Percentiles rank a stretch among this genome's conserved stretches.
Evolutionary conservation across 2,797 vertebrate genomes (phyloP).

Genomic region (Brachyalestes nurse): DNA sequence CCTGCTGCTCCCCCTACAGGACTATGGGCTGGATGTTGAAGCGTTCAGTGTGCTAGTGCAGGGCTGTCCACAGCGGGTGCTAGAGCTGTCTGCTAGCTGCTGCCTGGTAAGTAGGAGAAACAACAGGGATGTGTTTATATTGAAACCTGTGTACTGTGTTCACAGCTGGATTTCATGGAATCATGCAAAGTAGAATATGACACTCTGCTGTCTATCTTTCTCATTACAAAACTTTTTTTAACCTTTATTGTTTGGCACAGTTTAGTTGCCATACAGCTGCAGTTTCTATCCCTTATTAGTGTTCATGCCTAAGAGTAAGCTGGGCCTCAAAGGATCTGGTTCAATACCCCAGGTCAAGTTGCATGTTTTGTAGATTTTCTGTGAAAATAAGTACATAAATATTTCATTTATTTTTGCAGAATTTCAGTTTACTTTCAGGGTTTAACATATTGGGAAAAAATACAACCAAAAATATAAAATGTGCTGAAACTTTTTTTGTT

Average conservation of each 20-base stretch:
- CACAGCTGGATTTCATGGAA: neutral
- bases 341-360: too few relatives aligned
- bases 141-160: neutral
- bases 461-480: too few relatives aligned
- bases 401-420: too few relatives aligned
- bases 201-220: neutral
- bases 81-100: slow-evolving; percentile 74
- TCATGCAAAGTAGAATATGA: neutral
- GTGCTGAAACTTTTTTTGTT: too few relatives aligned
- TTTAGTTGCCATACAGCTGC: neutral
- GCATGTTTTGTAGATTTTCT: neutral
- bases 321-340: too few relatives aligned
- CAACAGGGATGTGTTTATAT: neutral
- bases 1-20: slow-evolving; percentile 60
- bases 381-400: neutral
- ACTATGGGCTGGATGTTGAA: slow-evolving; percentile 77
- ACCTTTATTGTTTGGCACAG: neutral
- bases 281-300: neutral
- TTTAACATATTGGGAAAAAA: too few relatives aligned
- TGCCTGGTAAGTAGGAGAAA: slow-evolving; percentile 68
- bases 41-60: slow-evolving; percentile 75
- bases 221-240: neutral
- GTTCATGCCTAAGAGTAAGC: too few relatives aligned
- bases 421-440: too few relatives aligned
- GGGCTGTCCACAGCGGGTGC: slow-evolving; percentile 71